These are phyloP conservation scores for Syngnathus rostellatus DNA, from an alignment of 2,797 vertebrate species.

Conservation along the genomic window DNA sequence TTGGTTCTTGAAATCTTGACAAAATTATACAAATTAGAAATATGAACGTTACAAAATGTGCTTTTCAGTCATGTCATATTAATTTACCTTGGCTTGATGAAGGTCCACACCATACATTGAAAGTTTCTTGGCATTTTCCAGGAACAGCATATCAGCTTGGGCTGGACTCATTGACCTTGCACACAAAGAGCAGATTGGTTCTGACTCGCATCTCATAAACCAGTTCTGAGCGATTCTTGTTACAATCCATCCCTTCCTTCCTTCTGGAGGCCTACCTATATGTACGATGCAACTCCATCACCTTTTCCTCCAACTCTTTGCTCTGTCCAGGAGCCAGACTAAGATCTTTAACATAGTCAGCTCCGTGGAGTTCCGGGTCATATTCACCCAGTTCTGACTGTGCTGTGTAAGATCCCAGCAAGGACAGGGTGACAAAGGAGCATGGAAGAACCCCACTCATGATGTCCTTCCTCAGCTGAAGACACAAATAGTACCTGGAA, in stretches of 20 bases:
- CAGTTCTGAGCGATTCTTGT: not conserved
- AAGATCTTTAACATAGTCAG: conserved; percentile 81
- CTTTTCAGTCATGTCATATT: too few species aligned
- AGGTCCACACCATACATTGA: conserved; percentile 96
- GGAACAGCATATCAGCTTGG: conserved; percentile 90
- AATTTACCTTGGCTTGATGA: conserved; percentile 87
- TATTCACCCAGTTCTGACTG: conserved; percentile 96
- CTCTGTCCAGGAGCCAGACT: conserved; percentile 85
- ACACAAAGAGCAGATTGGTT: conserved; percentile 13
- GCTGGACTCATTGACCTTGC: conserved; percentile 90
- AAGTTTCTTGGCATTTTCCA: conserved; percentile 94
- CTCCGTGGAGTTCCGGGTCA: conserved; percentile 80
- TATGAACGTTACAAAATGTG: too few species aligned
- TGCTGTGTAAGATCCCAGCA: conserved; percentile 87
- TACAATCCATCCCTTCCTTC: too few species aligned
- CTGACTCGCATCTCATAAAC: not conserved
- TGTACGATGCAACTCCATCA: conserved; percentile 88
- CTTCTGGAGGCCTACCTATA: conserved; percentile 71
- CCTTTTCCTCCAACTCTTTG: conserved; percentile 90
- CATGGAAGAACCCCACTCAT: conserved; percentile 81
- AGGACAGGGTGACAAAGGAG: conserved; percentile 87
- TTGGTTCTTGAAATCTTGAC: not conserved
- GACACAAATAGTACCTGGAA: conserved; percentile 85
- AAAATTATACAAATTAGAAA: not conserved
- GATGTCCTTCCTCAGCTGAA: conserved; percentile 92